Conservation (phyloP, 1,140 invertebrate genomes). For the Drosophila sturtevanti region DNA sequence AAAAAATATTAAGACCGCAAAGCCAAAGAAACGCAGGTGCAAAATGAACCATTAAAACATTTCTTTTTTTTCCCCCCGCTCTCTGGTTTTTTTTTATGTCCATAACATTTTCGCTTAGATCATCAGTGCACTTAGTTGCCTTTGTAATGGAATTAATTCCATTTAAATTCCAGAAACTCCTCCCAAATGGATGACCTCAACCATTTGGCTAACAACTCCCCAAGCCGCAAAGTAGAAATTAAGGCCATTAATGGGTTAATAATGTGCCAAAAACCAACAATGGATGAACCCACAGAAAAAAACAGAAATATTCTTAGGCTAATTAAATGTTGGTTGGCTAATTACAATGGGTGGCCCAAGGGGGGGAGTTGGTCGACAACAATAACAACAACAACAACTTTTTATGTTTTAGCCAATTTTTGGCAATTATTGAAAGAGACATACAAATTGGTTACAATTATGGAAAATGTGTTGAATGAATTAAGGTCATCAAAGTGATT, state of each 20-base stretch:
- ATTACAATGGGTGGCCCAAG: constrained; percentile 19
- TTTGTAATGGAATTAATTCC: constrained; percentile 52
- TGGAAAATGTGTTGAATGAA: constrained; percentile 35
- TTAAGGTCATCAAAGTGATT: constrained; percentile 34
- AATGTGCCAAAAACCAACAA: constrained; percentile 42
- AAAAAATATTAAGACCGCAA: constrained; percentile 14
- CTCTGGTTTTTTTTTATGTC: background rate
- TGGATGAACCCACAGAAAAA: background rate
- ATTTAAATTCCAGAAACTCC: constrained; percentile 9
- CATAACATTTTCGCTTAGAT: constrained; percentile 32
- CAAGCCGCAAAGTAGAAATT: constrained; percentile 12
- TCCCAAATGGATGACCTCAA: constrained; percentile 49
- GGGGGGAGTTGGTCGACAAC: background rate
- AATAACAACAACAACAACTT: no score
- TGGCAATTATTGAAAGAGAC: constrained; percentile 49
- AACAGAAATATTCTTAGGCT: constrained; percentile 51
- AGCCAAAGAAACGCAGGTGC: constrained; percentile 51
- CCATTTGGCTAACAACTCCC: constrained; percentile 8
- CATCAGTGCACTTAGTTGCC: constrained; percentile 41
- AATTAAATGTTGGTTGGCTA: constrained; percentile 55
- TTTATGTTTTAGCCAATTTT: background rate
- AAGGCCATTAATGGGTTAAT: constrained; percentile 53
- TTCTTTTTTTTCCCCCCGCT: constrained; percentile 35
- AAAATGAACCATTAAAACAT: constrained; percentile 40
- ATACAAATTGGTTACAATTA: constrained; percentile 43